Base-by-base conservation (phyloP, 2,797 vertebrate species). In the Acanthopagrus latus region DNA sequence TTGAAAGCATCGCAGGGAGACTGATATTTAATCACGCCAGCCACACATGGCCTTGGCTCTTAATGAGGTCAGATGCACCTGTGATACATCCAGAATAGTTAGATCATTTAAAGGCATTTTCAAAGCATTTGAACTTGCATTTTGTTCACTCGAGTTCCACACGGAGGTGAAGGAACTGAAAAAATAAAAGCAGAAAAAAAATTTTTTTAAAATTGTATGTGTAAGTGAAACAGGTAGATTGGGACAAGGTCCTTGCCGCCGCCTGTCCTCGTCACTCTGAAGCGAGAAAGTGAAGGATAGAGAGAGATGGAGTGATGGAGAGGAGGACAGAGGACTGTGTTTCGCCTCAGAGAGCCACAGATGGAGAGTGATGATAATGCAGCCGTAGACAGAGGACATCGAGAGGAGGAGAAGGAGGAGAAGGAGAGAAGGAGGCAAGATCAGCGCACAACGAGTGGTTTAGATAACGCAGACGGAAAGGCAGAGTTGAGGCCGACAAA, bases 341-440 rank as follows among this genome's bases (percentile, higher is more conserved):
- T 77, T 88, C 82, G 76, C 90, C 80, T 88, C 87, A 88, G 78
- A 89, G 87, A 86, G 82, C 82, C 64, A 79, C 77, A 89, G 86
- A 91, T 91, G 79, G 85, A 86, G 86, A 87, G 71, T 87, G 84
- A 90, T 86, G 86, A 89, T 90, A 88, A 86, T 86, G 80, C 85
- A 90, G 82, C 74, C 55, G 51, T 43, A 84, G 87, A 84, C 66
- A 82, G 80, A 87, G 89, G 82, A 50, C 71, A 69, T 71, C 62
- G 57, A 63, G 65, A 65, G 25, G 59, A 47, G 47, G 60, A 41
- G 62, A 72, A 65, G 25, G 59, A 47, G 47, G 60, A 41, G 62
- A 72, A 44, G 52, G 68, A 21, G 43, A 64, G 68, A 66, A 56
- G 23, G 8, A 76, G 74, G 50, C n/a, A 70, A 64, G 8, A 18